phyloP scores from a whole-genome alignment of 2,888 invertebrate species.

The Psylliodes chrysocephalus region DNA sequence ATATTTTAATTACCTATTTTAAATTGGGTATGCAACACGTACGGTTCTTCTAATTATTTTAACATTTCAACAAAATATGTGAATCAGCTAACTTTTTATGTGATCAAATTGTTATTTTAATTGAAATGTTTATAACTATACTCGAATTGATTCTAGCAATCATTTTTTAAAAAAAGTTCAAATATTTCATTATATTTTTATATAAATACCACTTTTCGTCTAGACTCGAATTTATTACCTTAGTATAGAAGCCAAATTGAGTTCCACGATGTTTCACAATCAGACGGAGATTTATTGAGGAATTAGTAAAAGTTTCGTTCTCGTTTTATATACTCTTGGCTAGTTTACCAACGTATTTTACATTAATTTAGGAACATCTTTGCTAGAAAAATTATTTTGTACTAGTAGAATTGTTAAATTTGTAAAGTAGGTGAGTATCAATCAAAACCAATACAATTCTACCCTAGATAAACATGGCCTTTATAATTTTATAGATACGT shows the following conservation, averaged over 20 bases:
- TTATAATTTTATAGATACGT: no score
- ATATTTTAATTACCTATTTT: no score
- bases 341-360: slow-evolving; percentile 13
- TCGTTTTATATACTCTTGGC: background rate
- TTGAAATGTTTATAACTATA: no score
- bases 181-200: background rate
- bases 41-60: no score
- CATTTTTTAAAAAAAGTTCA: background rate
- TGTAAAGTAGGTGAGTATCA: slow-evolving; percentile 1
- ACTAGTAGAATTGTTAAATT: background rate
- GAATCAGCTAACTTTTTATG: no score
- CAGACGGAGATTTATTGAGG: slow-evolving; percentile 20
- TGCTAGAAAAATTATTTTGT: slow-evolving; percentile 6
- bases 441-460: no score
- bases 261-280: slow-evolving; percentile 3
- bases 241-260: slow-evolving; percentile 11
- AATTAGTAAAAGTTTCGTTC: slow-evolving; percentile 12
- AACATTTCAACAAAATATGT: no score
- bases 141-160: no score
- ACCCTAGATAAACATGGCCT: no score
- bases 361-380: slow-evolving; percentile 14
- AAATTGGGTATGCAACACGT: no score
- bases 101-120: no score
- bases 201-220: background rate
- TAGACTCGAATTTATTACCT: background rate